Evolutionary conservation across 2,888 invertebrate species (phyloP), one percentile per base, ranked within the genome.

Genomic region (Athripsodes cinereus): DNA sequence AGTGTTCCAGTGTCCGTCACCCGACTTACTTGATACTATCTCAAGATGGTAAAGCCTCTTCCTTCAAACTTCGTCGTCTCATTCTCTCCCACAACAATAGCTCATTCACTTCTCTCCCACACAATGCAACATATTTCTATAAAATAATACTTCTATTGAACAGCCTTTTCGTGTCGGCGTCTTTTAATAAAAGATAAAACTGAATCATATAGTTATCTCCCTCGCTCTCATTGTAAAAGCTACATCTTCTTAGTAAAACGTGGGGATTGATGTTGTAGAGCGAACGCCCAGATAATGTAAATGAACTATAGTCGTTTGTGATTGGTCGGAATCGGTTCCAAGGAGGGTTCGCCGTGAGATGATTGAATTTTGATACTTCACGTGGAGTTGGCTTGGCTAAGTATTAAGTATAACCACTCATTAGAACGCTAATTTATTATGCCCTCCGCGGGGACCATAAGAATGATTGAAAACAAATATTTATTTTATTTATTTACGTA

Each of bases 31-130:
- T 26, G 11, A 13, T n/a, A 22, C 18, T 44, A 22, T 19, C 44
- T 34, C 48, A 48, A 52, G 53, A 59, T 52, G 62, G 62, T 59
- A 59, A 62, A 48, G 47, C 53, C 59, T 61, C 61, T 61, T 58
- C 57, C 52, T 49, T 55, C 52, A 57, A 53, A 47, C 34, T 40
- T 51, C 51, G 35, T 52, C 55, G 56, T 55, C 60, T 57, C 49
- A 51, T 53, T 50, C 40, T 40, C 13, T n/a, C 40, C 35, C 18
- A 40, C 53, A 44, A 40, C 46, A 22, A 51, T 40, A 31, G 48
- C 50, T 21, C 21, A 31, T 55, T 21, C 40, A 22, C 48, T 22
- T 31, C 53, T 31, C 40, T 18, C 58, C 49, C 52, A 47, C 55
- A 26, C 54, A 55, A 40, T 40, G 16, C 50, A 51, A 35, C 50